These are phyloP conservation scores for Bellardia pandia DNA, from an alignment of 2,888 invertebrate species.

Conservation along the genomic window DNA sequence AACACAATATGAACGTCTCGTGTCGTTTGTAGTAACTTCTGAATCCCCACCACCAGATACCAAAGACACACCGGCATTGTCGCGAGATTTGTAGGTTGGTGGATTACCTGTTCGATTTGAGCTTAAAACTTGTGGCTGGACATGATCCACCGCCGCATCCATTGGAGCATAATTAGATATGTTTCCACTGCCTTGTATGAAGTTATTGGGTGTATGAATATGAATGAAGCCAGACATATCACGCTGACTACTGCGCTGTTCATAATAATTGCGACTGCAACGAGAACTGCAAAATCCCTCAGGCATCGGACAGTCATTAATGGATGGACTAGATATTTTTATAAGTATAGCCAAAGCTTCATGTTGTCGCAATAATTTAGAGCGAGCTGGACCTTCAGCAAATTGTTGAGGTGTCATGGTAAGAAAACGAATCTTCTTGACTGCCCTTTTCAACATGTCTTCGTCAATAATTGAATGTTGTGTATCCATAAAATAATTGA, in stretches of 20 bases:
- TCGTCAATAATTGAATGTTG: conserved; percentile 80
- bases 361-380: conserved; percentile 89
- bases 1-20: conserved; percentile 88
- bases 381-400: conserved; percentile 92
- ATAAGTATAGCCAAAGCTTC: conserved; percentile 93
- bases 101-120: conserved; percentile 66
- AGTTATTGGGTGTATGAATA: conserved; percentile 68
- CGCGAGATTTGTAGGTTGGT: conserved; percentile 66
- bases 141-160: conserved; percentile 60
- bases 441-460: conserved; percentile 86
- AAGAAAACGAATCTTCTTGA: conserved; percentile 91
- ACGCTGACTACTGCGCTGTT: conserved; percentile 80
- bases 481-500: conserved; percentile 79
- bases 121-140: conserved; percentile 56
- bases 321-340: conserved; percentile 90
- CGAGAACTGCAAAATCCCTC: conserved; percentile 88
- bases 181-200: conserved; percentile 55
- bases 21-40: conserved; percentile 81
- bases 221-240: conserved; percentile 79
- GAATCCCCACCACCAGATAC: conserved; percentile 66
- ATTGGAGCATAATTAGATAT: conserved; percentile 57
- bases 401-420: conserved; percentile 92
- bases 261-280: conserved; percentile 79
- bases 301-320: conserved; percentile 89
- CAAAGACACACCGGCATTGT: conserved; percentile 69